Evolutionary conservation across 2,797 vertebrate species (phyloP), one percentile per base, ranked within the genome.

Genomic region (Argya squamiceps): DNA sequence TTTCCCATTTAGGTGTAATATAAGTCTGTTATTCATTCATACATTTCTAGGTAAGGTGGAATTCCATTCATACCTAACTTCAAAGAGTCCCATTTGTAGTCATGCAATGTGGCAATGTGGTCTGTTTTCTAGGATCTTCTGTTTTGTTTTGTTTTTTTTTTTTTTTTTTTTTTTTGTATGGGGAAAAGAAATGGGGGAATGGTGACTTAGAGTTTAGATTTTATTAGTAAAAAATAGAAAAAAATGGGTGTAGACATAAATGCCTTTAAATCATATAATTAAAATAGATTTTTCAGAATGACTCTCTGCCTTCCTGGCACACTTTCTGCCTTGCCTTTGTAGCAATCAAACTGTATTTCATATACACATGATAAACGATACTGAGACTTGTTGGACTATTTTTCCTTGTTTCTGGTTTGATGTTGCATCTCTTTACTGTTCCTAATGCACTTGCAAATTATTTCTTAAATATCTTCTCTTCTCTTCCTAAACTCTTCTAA

Each of bases 1-100:
- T 98, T 98, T 98, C 98, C 99, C 98, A 97, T 99, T 98, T 99
- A 99, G 99, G 99, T 99, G 98, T 99, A 99, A 99, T 98, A 99
- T 99, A 99, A 99, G 97, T 99, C 98, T 98, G 97, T 98, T 98
- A 98, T 98, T 99, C 99, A 99, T 98, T 98, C 98, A 99, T 99
- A 98, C 98, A 98, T 99, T 99, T 98, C 97, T 99, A 99, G 99
- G 99, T 99, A 99, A 99, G 99, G 99, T 98, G 98, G 98, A 98
- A 98, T 97, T 96, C 97, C 97, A 86, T 98, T 98, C 96, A 92
- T 98, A 96, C 94, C 95, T 98, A 96, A 97, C 93, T 98, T 96
- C 90, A 92, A 76, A 96, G 92, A 85, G 74, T 93, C 73, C 88
- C 92, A 46, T 96, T 92, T 97, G 71, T 97, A 96, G 89, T 90